Percentiles rank a stretch among this genome's conserved stretches.
These are phyloP conservation scores for Bothrops jararaca DNA, from an alignment of 2,113 vertebrate genomes.

Conservation along the genomic window DNA sequence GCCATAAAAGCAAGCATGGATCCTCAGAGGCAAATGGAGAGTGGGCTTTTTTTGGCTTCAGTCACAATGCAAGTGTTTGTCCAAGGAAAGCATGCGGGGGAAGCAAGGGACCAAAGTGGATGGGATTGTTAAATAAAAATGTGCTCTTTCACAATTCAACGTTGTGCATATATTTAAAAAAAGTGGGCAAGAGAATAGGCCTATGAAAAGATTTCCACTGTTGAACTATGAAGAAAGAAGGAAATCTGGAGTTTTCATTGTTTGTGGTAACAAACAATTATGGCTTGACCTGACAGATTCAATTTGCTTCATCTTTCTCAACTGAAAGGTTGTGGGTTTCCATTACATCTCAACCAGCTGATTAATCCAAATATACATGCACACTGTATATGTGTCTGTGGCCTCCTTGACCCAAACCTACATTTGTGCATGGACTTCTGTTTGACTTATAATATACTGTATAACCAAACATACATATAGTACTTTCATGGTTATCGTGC, in stretches of 20 bases:
- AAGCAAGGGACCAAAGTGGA: conserved; percentile 42
- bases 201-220: conserved; percentile 54
- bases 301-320: background rate
- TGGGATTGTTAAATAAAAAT: conserved; percentile 47
- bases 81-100: conserved; percentile 50
- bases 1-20: conserved; percentile 41
- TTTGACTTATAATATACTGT: background rate
- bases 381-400: background rate
- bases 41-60: conserved; percentile 58
- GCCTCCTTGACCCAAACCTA: background rate
- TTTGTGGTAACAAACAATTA: conserved; percentile 7
- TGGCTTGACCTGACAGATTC: background rate
- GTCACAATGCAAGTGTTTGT: conserved; percentile 65
- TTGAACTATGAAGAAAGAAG: conserved; percentile 31
- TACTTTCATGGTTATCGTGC: background rate
- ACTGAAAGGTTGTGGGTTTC: background rate
- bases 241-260: conserved; percentile 55
- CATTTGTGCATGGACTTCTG: background rate
- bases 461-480: background rate
- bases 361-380: background rate
- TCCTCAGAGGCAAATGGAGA: conserved; percentile 42
- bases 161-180: conserved; percentile 49
- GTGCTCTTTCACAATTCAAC: conserved; percentile 60
- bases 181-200: background rate
- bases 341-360: background rate